Evolutionary conservation across 2,888 invertebrate species (phyloP), one percentile per base, ranked within the genome.

Genomic region (Pecten maximus): DNA sequence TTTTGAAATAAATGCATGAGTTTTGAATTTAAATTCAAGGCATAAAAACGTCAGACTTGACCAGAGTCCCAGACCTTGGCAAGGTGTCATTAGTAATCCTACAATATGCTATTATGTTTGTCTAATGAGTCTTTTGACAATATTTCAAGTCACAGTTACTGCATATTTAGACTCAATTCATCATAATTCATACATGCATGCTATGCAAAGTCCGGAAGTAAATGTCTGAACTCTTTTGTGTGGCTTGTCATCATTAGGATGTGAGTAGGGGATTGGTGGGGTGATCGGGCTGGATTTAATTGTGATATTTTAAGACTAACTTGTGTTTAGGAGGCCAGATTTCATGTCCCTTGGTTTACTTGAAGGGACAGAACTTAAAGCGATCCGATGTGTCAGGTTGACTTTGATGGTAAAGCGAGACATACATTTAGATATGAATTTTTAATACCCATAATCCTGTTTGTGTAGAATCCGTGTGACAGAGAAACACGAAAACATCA

Each of bases 211-310:
- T 35, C 35, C 74, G 74, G 74, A 35, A 74, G 35, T 74, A 74
- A 74, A 74, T 10, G 74, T 74, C 74, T 35, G 74, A 74, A 74
- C 74, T 74, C 74, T 74, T 74, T 74, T 74, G 74, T 74, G 28
- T 28, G 74, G 28, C 74, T 10, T 74, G 74, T 74, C 74, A 74
- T 74, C 74, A 74, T 74, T 28, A 74, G 74, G 28, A 28, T 74
- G 15, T 74, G 74, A 74, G 28, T 35, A 74, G 35, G 10, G 74
- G 74, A 12, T 28, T 35, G 74, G 74, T 74, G 74, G 28, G 16
- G 10, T 74, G 74, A 74, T 74, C 74, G 35, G 74, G 35, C 28
- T 0, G 4, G 10, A 74, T 74, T 74, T 74, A 35, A 74, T 74
- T 0, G 35, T 10, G 28, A 23, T 74, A 23, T 74, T 35, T 74